Evolutionary conservation across 2,113 vertebrate genomes (phyloP).

Genomic region (Alouatta palliata): DNA sequence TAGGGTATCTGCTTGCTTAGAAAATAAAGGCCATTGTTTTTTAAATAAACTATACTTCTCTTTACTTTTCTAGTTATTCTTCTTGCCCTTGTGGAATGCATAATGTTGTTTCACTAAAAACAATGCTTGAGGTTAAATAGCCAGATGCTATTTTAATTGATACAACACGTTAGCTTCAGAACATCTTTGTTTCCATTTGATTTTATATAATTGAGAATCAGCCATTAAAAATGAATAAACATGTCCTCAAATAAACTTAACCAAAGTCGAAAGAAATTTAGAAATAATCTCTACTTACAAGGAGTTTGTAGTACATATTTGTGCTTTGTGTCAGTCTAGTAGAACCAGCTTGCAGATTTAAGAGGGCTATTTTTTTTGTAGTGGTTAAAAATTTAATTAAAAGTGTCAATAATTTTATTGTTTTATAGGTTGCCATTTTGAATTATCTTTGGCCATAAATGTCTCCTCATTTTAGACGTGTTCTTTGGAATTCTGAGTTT

Average conservation of each 20-base stretch:
- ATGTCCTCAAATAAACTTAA: not conserved
- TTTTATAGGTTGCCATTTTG: not conserved
- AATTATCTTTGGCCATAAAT: not conserved
- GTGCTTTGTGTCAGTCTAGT: not conserved
- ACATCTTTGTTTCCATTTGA: not conserved
- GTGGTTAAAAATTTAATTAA: not conserved
- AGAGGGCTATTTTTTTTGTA: not conserved
- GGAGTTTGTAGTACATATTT: not conserved
- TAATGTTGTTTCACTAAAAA: not conserved
- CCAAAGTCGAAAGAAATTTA: not conserved
- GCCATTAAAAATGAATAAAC: not conserved
- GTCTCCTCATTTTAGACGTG: not conserved
- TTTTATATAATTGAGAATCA: not conserved
- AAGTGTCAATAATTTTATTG: not conserved
- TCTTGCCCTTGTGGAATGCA: not conserved
- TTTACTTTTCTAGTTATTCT: not conserved
- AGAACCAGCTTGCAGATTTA: not conserved
- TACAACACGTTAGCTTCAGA: not conserved
- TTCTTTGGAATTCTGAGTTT: not conserved
- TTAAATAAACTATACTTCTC: not conserved
- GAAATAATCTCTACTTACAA: not conserved
- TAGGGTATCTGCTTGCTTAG: not conserved
- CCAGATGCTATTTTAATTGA: not conserved
- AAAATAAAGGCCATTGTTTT: not conserved
- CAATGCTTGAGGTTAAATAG: not conserved